Evolutionary conservation across 2,113 vertebrate species (phyloP), one percentile per base, ranked within the genome.

Genomic region (Gobio gobio): DNA sequence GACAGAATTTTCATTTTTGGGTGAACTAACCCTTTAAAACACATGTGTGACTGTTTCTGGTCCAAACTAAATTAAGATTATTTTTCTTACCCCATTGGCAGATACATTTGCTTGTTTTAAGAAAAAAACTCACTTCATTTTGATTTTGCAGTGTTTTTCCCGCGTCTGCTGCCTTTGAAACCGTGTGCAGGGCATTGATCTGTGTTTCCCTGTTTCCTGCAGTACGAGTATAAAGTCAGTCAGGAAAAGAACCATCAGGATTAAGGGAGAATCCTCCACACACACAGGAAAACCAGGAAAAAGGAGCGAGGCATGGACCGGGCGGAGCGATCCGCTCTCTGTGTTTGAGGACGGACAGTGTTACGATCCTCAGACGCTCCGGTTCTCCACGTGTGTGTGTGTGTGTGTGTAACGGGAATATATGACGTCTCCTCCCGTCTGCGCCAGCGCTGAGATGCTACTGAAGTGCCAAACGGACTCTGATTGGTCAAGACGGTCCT

Each of bases 141-240:
- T 1, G 29, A 29, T 29, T 33, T 2, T 33, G 33, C 33, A 33
- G 33, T 33, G 33, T 22, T 58, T 56, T 22, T 3, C 20, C 47
- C 13, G 9, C 22, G 10, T 45, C 12, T 45, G 40, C 43, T 73
- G 43, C 43, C 5, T 47, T 8, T 73, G 22, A 73, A 47, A 73
- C 70, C 1, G 36, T 68, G 22, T 10, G 4, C 10, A 40, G 20
- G 40, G 66, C 66, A 43, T 43, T 22, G 33, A n/a, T 56, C 91
- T 91, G 93, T 94, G 64, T 74, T 66, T 40, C 54, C 82, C 40
- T 82, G 64, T 80, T 36, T 93, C 16, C 45, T 64, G 18, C 61
- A 99, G 98, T 99, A 99, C 87, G 97, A 99, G 92, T 95, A 96
- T 90, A 98, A 96, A 92, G 94, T 97, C 84, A 92, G 95, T 70